A percentile compares a stretch with the other conserved stretches of the same genome.
Evolutionary conservation across 2,888 invertebrate species (phyloP).

Genomic region (Phyllotreta cruciferae): DNA sequence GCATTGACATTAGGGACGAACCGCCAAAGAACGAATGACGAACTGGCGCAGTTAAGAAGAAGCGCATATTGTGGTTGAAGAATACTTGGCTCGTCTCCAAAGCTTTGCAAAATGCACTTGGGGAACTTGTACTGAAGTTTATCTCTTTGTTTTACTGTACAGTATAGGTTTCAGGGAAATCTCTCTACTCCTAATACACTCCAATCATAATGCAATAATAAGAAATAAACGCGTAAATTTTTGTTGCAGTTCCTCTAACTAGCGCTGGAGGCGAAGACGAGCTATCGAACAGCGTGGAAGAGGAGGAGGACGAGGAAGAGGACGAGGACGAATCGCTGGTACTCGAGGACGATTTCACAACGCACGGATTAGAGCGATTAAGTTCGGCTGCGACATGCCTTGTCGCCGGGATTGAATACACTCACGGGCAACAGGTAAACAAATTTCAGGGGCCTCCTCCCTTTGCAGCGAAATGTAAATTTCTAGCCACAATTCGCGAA

Average conservation of each 20-base stretch:
- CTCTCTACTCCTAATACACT: too few relatives aligned
- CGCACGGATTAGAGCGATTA: slow-evolving; percentile 56
- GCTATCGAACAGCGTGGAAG: slow-evolving; percentile 41
- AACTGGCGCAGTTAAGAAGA: slow-evolving; percentile 28
- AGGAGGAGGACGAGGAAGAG: slow-evolving; percentile 39
- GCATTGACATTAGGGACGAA: slow-evolving; percentile 19
- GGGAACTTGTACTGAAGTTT: slow-evolving; percentile 46
- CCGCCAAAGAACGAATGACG: slow-evolving; percentile 27
- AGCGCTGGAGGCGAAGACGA: slow-evolving; percentile 45
- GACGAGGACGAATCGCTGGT: slow-evolving; percentile 51
- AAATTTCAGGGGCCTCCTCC: too few relatives aligned
- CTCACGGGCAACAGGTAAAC: slow-evolving; percentile 61
- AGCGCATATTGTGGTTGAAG: slow-evolving; percentile 29
- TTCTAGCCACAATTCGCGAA: too few relatives aligned
- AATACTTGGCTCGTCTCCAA: slow-evolving; percentile 40
- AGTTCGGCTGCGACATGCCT: slow-evolving; percentile 61
- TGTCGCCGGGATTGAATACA: slow-evolving; percentile 61
- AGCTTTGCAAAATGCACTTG: slow-evolving; percentile 41
- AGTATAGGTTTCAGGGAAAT: not conserved
- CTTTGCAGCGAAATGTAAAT: too few relatives aligned
- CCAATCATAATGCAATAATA: too few relatives aligned
- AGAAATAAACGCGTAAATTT: slow-evolving; percentile 3
- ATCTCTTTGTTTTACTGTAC: slow-evolving; percentile 32
- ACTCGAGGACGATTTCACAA: slow-evolving; percentile 57
- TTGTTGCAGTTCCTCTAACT: slow-evolving; percentile 55